Base-by-base conservation (phyloP, 1,140 invertebrate genomes). In the Goniozus legneri region DNA sequence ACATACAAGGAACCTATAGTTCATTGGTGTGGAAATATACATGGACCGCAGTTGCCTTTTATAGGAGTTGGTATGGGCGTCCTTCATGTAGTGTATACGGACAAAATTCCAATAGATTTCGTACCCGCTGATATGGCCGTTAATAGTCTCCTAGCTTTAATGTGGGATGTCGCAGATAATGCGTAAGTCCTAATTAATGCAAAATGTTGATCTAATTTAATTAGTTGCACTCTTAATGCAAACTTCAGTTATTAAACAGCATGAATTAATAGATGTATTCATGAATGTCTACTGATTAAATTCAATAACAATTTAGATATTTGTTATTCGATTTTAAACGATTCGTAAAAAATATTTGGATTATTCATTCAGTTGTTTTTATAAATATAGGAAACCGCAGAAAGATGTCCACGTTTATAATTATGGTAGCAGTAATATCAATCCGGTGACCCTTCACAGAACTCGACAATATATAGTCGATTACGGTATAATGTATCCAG, bases 111-210 rank as follows among this genome's bases (percentile, higher is more conserved):
- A 10, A 24, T 55, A 6, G 84, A 88, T 56, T 59, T 93, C 4
- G 84, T 95, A 24, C 92, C 92, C 0, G 89, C 89, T 1, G 92
- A 95, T 71, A 80, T 86, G 56, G 82, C 83, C 15, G 85, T 87
- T 6, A 93, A 91, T 71, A 78, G 84, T 22, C 73, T 95, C 39
- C 83, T 95, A 38, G 82, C 84, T 4, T 73, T 81, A 3, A 85
- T 85, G 0, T 84, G 83, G 76, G 79, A 84, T 53, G 80, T 83
- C 2, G 78, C 77, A n/a, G 66, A 73, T 31, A 78, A 77, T 39
- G 77, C 56, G 65, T 61, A 46, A 37, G 40, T 30, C 20, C 16
- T 32, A 12, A 6, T 27, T 12, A 7, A 7, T 27, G 12, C 6
- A 7, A 27, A 12, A 27, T 7, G 12, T 33, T 6, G 14, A n/a